phyloP scores from a whole-genome alignment of 2,888 invertebrate genomes.

The Cetonia aurata region DNA sequence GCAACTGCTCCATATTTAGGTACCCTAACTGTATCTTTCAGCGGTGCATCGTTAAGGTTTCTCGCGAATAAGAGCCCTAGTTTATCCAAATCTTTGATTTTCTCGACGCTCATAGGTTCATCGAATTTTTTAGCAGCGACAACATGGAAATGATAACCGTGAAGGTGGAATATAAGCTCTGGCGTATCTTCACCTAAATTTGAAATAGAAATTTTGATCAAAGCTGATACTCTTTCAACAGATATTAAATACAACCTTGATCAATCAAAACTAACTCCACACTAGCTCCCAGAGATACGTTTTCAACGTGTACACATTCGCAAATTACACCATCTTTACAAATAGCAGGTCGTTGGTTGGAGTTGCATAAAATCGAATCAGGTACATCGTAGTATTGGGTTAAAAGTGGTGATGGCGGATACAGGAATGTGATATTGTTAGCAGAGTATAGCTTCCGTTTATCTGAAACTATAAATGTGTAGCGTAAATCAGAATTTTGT shows the following conservation, averaged over 20 bases:
- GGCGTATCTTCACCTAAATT: conserved; percentile 72
- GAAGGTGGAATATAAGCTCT: conserved; percentile 80
- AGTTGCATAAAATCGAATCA: conserved; percentile 69
- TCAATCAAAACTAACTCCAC: conserved; percentile 83
- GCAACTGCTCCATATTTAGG: conserved; percentile 79
- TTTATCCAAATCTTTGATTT: conserved; percentile 72
- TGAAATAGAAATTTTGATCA: background rate
- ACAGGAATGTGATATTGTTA: conserved; percentile 81
- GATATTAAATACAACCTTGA: conserved; percentile 71
- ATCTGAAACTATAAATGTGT: background rate
- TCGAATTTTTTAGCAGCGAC: conserved; percentile 73
- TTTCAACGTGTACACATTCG: conserved; percentile 81
- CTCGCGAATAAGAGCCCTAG: conserved; percentile 70
- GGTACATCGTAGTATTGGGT: conserved; percentile 77
- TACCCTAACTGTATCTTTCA: conserved; percentile 81
- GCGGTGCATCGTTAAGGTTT: conserved; percentile 73
- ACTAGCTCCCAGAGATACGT: conserved; percentile 75
- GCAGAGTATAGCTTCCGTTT: conserved; percentile 61
- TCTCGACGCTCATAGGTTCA: conserved; percentile 67
- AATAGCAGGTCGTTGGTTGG: conserved; percentile 57
- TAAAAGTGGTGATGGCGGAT: conserved; percentile 82
- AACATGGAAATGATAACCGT: conserved; percentile 80
- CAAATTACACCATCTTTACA: conserved; percentile 68
- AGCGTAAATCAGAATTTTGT: background rate
- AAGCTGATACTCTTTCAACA: background rate